These are phyloP conservation scores for Pseudomyrmex gracilis DNA, from an alignment of 1,140 invertebrate species.

Conservation along the genomic window DNA sequence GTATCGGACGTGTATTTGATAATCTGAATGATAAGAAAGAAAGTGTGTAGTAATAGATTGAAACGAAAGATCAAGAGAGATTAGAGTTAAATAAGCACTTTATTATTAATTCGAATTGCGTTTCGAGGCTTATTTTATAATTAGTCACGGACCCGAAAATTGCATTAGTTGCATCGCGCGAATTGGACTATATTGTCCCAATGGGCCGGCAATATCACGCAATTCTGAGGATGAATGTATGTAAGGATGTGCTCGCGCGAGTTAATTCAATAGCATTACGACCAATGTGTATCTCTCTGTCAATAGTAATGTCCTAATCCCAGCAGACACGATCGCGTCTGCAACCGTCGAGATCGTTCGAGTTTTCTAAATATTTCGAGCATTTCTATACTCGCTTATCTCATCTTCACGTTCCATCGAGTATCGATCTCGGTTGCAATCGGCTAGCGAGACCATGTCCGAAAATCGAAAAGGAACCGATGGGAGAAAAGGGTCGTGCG, in stretches of 20 bases:
- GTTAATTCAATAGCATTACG: constrained; percentile 48
- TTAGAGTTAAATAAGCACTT: background rate
- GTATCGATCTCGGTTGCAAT: constrained; percentile 41
- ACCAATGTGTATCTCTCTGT: constrained; percentile 32
- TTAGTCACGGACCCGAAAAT: background rate
- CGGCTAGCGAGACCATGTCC: constrained; percentile 12
- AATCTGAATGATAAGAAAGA: too few relatives aligned
- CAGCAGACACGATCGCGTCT: background rate
- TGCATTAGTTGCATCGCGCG: background rate
- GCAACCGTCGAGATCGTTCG: constrained; percentile 4
- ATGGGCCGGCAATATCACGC: constrained; percentile 13
- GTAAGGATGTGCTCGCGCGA: constrained; percentile 13
- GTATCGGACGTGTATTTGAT: too few relatives aligned
- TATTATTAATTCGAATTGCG: background rate
- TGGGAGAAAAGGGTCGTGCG: constrained; percentile 65
- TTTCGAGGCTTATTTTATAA: background rate
- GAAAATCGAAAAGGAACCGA: constrained; percentile 46
- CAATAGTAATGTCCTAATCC: constrained; percentile 25
- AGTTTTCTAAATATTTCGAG: background rate
- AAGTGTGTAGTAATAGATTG: too few relatives aligned
- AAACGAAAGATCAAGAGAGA: too few relatives aligned
- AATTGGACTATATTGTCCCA: constrained; percentile 41
- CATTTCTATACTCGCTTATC: constrained; percentile 13
- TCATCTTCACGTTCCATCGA: background rate
- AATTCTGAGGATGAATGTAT: constrained; percentile 27